Evolutionary conservation across 2,797 vertebrate genomes (phyloP), one percentile per base, ranked within the genome.

Genomic region (Diceros bicornis): DNA sequence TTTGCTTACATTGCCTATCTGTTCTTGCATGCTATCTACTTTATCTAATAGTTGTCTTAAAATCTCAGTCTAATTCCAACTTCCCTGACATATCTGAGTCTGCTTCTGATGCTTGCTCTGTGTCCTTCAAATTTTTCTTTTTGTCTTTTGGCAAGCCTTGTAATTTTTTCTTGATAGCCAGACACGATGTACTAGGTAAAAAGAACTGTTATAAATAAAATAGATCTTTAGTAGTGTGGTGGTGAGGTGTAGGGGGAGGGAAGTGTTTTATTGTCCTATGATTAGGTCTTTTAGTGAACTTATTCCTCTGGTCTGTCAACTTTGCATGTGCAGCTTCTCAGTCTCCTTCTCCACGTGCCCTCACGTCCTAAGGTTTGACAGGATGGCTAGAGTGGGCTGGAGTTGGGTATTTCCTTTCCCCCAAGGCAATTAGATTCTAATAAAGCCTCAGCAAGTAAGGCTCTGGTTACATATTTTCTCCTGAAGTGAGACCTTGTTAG

Each of bases 271-370:
- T 41, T 72, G 44, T 50, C 20, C 37, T 61, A 2, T 47, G 37
- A 47, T 27, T 47, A n/a, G 14, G 16, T 23, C 77, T 71, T 47
- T 72, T 50, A 82, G 20, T 61, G 52, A 61, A 9, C 12, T 69
- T 91, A 25, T 59, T 6, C 4, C 13, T 34, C 50, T 41, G 10
- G 50, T 44, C 29, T 25, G 9, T 27, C 29, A 79, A 44, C 21
- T 68, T 62, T n/a, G 17, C 8, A 23, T 0, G 0, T 34, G 47
- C 47, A 50, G 14, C n/a, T 44, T 44, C 20, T 69, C 21, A 44
- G 8, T 16, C 6, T 3, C 18, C 18, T 21, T 25, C 8, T 14
- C 10, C 14, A 25, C 47, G 25, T 0, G 1, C 32, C 4, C 16
- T n/a, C 17, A 25, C 20, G 41, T 41, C 41, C 41, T 41, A 41